Evolutionary conservation across 1,140 invertebrate genomes (phyloP), one percentile per base, ranked within the genome.

Genomic region (Mizuhopecten yessoensis): DNA sequence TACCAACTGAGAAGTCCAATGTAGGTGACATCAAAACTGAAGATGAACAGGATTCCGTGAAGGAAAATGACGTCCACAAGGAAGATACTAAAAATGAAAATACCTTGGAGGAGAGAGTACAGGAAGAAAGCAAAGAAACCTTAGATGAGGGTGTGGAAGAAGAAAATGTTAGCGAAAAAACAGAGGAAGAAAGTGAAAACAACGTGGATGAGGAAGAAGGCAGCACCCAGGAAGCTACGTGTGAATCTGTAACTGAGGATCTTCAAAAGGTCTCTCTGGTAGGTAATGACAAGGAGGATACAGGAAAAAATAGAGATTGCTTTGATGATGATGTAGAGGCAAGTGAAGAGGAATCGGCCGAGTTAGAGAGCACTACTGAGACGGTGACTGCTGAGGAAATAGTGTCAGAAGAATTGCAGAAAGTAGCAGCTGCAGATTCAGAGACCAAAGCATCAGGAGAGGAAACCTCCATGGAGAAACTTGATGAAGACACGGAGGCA

Each of bases 31-130:
- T 29, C 39, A 57, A 17, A 33, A 36, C 86, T 57, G 34, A 29
- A 86, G 87, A 86, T 29, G 42, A 86, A 20, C 45, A 89, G 49
- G 42, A 90, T 17, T 87, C 33, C 17, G 86, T 87, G 42, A 45
- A 92, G 33, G 49, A 86, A 34, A 33, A 89, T 0, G n/a, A 75
- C 86, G 39, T 15, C 34, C 0, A 5, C 3, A 57, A 20, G 33
- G 89, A 90, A 88, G 88, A 39, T n/a, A 49, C 29, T 42, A 33
- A 5, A 49, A 45, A 33, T 23, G 36, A 88, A 2, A 49, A 49
- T n/a, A 17, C 13, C 7, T 17, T 23, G n/a, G 87, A 90, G 45
- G 0, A 39, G 13, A 86, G 86, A 45, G 36, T 9, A 29, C 29
- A 87, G 33, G 45, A 87, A n/a, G 86, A 87, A 87, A 23, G 17